Evolutionary conservation across 2,888 invertebrate genomes (phyloP), one percentile per base, ranked within the genome.

Genomic region (Brachylomia viminalis): DNA sequence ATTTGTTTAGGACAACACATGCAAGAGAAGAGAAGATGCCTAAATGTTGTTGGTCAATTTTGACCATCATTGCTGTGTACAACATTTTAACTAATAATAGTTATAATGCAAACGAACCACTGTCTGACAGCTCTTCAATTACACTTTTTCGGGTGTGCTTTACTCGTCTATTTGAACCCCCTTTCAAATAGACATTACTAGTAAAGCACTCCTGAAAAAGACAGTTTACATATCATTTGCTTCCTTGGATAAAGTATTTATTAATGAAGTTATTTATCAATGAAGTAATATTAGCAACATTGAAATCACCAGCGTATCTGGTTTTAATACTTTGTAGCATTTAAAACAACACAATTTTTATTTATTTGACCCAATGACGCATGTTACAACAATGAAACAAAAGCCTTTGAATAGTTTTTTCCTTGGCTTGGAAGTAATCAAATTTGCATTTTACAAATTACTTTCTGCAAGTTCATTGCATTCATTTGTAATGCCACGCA

Each of bases 381-480:
- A 79, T 69, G 23, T 54, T 5, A 66, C 11, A 78, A 68, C 42
- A 49, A 62, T 47, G 20, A 70, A 80, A 54, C 42, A 72, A 64
- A 64, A 56, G 61, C 49, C 47, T 30, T 45, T 47, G 68, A 77
- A 78, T 6, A 4, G 8, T 7, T 49, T 49, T 49, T 23, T 23
- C 23, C 52, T 23, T 23, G 59, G 83, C 17, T 49, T 47, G 20
- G 3, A 30, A 69, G 33, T 49, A 77, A 66, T 69, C 61, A 72
- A 54, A n/a, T 67, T 73, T 54, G 33, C 72, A 83, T 56, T 45
- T 49, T 38, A 27, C 33, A 82, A 76, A 72, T 72, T 15, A 33
- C 52, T 54, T 15, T n/a, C 13, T 54, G 59, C 62, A 72, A 77
- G 79, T 78, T 72, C 52, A 38, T 77, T 77, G 65, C 59, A n/a